Conservation (phyloP, 2,797 vertebrate species). For the Furcifer pardalis region DNA sequence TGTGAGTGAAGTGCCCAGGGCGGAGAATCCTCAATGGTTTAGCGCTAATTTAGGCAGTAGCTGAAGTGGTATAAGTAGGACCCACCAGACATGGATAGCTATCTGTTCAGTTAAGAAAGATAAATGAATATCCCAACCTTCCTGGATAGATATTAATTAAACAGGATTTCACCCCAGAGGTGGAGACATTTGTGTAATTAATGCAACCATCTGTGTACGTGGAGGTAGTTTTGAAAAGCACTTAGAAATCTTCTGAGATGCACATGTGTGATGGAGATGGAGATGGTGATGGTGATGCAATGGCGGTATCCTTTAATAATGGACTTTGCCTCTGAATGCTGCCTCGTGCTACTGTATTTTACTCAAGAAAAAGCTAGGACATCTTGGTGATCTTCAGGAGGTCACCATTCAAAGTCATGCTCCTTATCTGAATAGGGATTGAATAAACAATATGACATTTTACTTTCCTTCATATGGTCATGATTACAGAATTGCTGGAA, state of each 20-base stretch:
- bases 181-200: slow-evolving; percentile 38
- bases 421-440: slow-evolving; percentile 1
- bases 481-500: background rate
- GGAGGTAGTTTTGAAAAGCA: slow-evolving; percentile 27
- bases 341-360: background rate
- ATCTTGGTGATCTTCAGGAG: background rate
- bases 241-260: slow-evolving; percentile 27
- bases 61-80: slow-evolving; percentile 10
- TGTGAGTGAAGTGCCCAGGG: too few species aligned
- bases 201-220: slow-evolving; percentile 29
- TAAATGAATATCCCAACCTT: slow-evolving; percentile 35
- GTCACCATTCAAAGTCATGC: background rate
- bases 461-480: background rate
- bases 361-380: background rate
- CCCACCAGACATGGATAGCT: slow-evolving; percentile 10
- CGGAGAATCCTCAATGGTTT: background rate
- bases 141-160: slow-evolving; percentile 27
- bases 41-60: background rate
- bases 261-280: slow-evolving; percentile 26
- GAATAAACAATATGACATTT: slow-evolving; percentile 11
- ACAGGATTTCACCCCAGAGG: slow-evolving; percentile 34
- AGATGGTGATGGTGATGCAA: slow-evolving; percentile 1
- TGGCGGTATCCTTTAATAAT: slow-evolving; percentile 10
- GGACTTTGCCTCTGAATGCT: background rate
- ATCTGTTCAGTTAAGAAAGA: slow-evolving; percentile 28